These are phyloP conservation scores for Gobio occitaniae DNA, from an alignment of 2,797 vertebrate genomes.

Conservation along the genomic window DNA sequence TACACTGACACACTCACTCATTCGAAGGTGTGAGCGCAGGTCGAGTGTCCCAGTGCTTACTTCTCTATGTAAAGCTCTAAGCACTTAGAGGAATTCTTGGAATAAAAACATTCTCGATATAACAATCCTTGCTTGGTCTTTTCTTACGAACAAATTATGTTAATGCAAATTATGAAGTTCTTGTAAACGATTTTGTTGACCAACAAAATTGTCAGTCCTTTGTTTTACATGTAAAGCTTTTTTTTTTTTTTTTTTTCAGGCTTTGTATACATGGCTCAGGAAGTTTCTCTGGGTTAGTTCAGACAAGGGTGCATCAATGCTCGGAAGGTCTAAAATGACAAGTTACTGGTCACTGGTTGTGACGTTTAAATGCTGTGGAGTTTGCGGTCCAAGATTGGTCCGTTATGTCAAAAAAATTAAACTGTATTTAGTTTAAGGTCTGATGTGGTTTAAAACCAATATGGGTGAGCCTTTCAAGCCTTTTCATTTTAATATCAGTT, in stretches of 20 bases:
- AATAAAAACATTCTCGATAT: constrained; percentile 85
- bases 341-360: too few relatives aligned
- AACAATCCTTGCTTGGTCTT: constrained; percentile 50
- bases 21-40: constrained; percentile 49
- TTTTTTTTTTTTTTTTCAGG: neutral
- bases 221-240: neutral
- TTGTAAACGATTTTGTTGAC: neutral
- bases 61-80: constrained; percentile 69
- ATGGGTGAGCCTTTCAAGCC: neutral
- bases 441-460: neutral
- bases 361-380: neutral
- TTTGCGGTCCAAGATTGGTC: too few relatives aligned
- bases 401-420: neutral
- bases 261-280: neutral
- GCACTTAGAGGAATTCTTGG: constrained; percentile 81
- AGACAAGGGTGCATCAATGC: neutral
- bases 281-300: neutral
- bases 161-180: neutral
- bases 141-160: neutral
- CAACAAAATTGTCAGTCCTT: neutral
- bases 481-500: neutral
- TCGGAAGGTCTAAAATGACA: neutral
- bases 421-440: neutral
- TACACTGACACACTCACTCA: constrained; percentile 70
- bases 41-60: constrained; percentile 63